phyloP scores from a whole-genome alignment of 2,888 invertebrate genomes.

The Hydriomena furcata region DNA sequence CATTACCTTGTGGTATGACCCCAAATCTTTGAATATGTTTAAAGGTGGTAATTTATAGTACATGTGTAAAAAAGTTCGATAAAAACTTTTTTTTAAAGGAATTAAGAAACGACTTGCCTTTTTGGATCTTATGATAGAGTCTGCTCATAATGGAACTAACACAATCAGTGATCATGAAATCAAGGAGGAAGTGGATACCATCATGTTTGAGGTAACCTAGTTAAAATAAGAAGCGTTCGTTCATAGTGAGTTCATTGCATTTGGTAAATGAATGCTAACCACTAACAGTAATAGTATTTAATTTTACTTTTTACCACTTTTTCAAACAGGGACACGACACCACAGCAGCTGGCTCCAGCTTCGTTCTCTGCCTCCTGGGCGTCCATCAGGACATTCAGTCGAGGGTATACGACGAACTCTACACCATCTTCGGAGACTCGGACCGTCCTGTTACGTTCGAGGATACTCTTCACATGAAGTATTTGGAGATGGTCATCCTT shows the following conservation, averaged over 20 bases:
- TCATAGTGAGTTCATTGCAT: too few relatives aligned
- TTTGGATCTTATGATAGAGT: slow-evolving; percentile 94
- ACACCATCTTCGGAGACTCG: slow-evolving; percentile 90
- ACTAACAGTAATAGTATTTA: too few relatives aligned
- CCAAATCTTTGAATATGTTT: too few relatives aligned
- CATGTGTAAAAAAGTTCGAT: too few relatives aligned
- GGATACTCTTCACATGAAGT: slow-evolving; percentile 92
- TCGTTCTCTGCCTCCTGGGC: slow-evolving; percentile 92
- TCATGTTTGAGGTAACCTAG: slow-evolving; percentile 90
- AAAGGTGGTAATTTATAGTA: too few relatives aligned
- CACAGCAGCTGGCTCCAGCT: slow-evolving; percentile 90
- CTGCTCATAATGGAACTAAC: slow-evolving; percentile 89
- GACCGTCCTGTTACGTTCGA: slow-evolving; percentile 89
- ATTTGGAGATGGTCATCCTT: slow-evolving; percentile 90
- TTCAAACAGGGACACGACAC: slow-evolving; percentile 79
- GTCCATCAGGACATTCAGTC: slow-evolving; percentile 91
- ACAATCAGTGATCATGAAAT: slow-evolving; percentile 90
- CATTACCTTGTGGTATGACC: too few relatives aligned
- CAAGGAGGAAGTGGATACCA: slow-evolving; percentile 93
- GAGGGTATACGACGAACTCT: slow-evolving; percentile 88
- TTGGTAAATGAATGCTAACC: too few relatives aligned
- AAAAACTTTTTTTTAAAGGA: slow-evolving; percentile 60
- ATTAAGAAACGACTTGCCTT: slow-evolving; percentile 93
- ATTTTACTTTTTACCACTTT: too few relatives aligned
- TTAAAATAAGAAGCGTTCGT: too few relatives aligned